phyloP scores from a whole-genome alignment of 1,140 invertebrate genomes.

The Tetramorium alpestre region DNA sequence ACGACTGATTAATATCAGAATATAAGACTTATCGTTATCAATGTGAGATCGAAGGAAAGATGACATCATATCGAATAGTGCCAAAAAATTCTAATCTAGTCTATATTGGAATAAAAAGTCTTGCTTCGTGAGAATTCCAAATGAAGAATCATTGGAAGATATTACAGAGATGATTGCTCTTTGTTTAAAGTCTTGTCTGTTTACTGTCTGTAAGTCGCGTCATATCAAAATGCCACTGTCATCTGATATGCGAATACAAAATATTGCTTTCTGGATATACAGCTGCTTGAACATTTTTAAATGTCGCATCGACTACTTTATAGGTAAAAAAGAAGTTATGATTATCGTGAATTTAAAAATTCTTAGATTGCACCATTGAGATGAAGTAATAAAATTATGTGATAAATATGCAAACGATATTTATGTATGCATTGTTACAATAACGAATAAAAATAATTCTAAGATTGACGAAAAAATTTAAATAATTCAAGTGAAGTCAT shows the following conservation, averaged over 20 bases:
- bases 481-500: neutral
- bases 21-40: neutral
- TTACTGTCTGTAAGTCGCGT: neutral
- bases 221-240: neutral
- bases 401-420: slow-evolving; percentile 2
- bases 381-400: neutral
- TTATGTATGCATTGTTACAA: neutral
- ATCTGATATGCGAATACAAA: neutral
- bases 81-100: neutral
- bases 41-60: neutral
- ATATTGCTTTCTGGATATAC: neutral
- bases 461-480: neutral
- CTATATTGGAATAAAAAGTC: neutral
- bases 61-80: neutral
- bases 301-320: neutral
- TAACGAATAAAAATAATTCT: neutral
- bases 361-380: neutral
- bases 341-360: slow-evolving; percentile 10
- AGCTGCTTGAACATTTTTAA: neutral
- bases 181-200: slow-evolving; percentile 5
- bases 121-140: neutral
- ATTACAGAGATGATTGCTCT: neutral
- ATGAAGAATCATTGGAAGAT: neutral
- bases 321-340: neutral
- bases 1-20: neutral